Evolutionary conservation across 2,113 vertebrate species (phyloP), one percentile per base, ranked within the genome.

Genomic region (Lophura nycthemera): DNA sequence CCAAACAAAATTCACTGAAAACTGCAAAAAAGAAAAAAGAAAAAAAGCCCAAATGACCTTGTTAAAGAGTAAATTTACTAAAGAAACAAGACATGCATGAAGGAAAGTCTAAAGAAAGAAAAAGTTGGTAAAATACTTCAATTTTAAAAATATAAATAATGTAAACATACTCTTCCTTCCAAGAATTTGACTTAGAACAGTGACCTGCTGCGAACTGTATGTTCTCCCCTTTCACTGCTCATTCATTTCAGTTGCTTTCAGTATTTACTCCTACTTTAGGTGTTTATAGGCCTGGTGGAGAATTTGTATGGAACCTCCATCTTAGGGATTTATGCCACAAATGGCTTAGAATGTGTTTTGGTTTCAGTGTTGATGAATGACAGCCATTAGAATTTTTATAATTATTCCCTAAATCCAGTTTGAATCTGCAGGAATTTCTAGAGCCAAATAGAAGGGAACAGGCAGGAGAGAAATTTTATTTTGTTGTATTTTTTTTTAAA

Each of bases 351-450:
- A 71, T 85, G 69, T 80, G 18, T 76, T 85, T 78, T 79, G 13
- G 27, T 89, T 91, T 89, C 40, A 45, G 54, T 66, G 67, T 73
- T 85, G 79, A 82, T 83, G 60, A 88, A 92, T 88, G 79, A 80
- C 71, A 92, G 24, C 36, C 50, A 36, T 86, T 89, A 89, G 71
- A 76, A 70, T 89, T 91, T 77, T 63, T 77, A 27, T 80, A 88
- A 90, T 95, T 93, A 80, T 80, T 96, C 60, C 79, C 76, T 73
- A 83, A 91, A 88, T 85, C 75, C 20, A 38, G 82, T 89, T 89
- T 76, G 75, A 59, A 63, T 59, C 36, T 59, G 24, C 42, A 73
- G 59, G 16, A 59, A 54, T 85, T 27, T 88, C 36, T 24, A 45
- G 12, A 76, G 48, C 5, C 20, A 63, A 65, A 48, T 13, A 27